These are phyloP conservation scores for Suricata suricatta DNA, from an alignment of 2,113 vertebrate species.

Conservation along the genomic window DNA sequence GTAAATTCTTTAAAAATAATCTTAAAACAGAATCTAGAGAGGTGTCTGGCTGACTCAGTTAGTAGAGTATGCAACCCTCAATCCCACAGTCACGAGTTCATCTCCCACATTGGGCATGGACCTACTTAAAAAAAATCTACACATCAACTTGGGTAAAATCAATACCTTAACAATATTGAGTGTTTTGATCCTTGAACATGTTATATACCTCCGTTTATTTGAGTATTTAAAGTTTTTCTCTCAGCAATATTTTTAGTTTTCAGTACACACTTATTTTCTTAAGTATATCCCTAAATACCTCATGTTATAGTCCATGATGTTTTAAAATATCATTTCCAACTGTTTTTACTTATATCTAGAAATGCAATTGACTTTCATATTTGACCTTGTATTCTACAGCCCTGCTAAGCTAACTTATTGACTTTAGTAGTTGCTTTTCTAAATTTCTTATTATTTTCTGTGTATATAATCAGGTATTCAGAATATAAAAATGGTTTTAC, in stretches of 20 bases:
- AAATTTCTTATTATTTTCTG: neutral
- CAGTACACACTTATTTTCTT: neutral
- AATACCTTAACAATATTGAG: neutral
- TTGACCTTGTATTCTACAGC: neutral
- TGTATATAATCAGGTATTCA: neutral
- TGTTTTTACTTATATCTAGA: neutral
- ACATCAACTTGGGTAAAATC: neutral
- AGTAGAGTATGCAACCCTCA: too few species aligned
- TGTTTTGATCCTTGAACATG: neutral
- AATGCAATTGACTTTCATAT: neutral
- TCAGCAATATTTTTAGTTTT: neutral
- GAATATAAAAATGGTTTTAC: neutral
- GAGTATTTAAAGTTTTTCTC: neutral
- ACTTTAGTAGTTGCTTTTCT: neutral
- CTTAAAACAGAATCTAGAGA: too few species aligned
- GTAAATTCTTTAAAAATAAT: too few species aligned
- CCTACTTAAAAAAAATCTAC: neutral
- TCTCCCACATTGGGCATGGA: too few species aligned
- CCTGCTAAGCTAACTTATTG: neutral
- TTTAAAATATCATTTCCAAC: neutral
- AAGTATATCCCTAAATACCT: neutral
- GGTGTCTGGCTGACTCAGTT: too few species aligned
- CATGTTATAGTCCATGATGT: neutral
- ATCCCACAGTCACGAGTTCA: too few species aligned
- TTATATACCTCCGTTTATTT: neutral